These are phyloP conservation scores for Anticlea derivata DNA, from an alignment of 2,888 invertebrate genomes.

Conservation along the genomic window DNA sequence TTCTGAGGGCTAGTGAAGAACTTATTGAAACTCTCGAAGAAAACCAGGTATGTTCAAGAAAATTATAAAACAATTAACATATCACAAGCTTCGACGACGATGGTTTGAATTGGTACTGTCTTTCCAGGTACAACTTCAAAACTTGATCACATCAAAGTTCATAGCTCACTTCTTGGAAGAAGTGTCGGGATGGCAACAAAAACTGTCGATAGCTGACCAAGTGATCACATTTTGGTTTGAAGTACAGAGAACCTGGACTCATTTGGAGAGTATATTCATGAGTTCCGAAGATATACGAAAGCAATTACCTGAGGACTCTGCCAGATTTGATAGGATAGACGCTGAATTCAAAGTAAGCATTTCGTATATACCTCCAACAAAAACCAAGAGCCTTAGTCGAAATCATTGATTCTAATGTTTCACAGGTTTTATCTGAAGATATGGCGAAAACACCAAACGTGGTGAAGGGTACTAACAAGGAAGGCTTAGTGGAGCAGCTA, in stretches of 20 bases:
- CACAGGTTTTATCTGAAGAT: slow-evolving; percentile 87
- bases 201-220: slow-evolving; percentile 96
- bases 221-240: slow-evolving; percentile 97
- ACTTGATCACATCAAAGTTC: slow-evolving; percentile 97
- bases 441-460: slow-evolving; percentile 94
- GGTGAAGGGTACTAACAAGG: slow-evolving; percentile 94
- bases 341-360: slow-evolving; percentile 90
- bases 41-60: slow-evolving; percentile 93
- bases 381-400: neutral
- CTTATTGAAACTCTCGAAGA: slow-evolving; percentile 98
- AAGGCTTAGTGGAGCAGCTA: slow-evolving; percentile 90
- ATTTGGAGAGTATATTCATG: slow-evolving; percentile 98
- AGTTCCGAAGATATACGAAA: slow-evolving; percentile 98
- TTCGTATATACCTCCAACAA: neutral
- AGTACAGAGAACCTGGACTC: slow-evolving; percentile 98
- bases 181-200: slow-evolving; percentile 97
- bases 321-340: slow-evolving; percentile 95
- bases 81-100: too few relatives aligned
- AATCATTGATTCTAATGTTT: slow-evolving; percentile 25
- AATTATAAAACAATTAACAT: too few relatives aligned
- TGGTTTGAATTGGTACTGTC: too few relatives aligned
- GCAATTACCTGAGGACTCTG: slow-evolving; percentile 96
- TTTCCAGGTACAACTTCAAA: slow-evolving; percentile 94
- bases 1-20: slow-evolving; percentile 96
- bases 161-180: slow-evolving; percentile 97